A percentile compares a stretch with the other conserved stretches of the same genome.
Evolutionary conservation across 2,113 vertebrate genomes (phyloP).

Genomic region (Perca flavescens): DNA sequence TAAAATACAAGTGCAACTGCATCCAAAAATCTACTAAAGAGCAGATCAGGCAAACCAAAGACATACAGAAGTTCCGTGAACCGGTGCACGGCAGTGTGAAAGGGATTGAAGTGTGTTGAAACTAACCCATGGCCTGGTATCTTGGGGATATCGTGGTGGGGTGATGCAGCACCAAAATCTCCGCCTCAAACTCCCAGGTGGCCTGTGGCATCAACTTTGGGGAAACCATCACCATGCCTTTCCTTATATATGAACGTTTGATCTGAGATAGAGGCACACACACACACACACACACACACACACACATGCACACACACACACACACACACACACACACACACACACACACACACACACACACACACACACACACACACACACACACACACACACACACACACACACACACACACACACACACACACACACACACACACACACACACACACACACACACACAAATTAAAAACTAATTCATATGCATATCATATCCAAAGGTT

Average conservation of each 20-base stretch:
- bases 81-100: not conserved
- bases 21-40: not conserved
- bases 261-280: slow-evolving; percentile 87
- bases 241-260: slow-evolving; percentile 95
- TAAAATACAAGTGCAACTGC: not conserved
- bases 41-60: not conserved
- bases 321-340: too few relatives aligned
- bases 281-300: too few relatives aligned
- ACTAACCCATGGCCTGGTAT: slow-evolving; percentile 96
- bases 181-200: slow-evolving; percentile 97
- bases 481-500: slow-evolving; percentile 8
- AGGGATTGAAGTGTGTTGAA: not conserved
- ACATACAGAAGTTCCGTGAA: not conserved
- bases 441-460: too few relatives aligned
- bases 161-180: slow-evolving; percentile 95
- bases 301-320: too few relatives aligned
- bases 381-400: too few relatives aligned
- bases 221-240: slow-evolving; percentile 98
- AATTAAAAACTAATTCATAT: slow-evolving; percentile 24
- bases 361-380: too few relatives aligned
- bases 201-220: slow-evolving; percentile 93
- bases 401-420: too few relatives aligned
- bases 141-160: slow-evolving; percentile 96
- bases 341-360: too few relatives aligned
- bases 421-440: too few relatives aligned